Evolutionary conservation across 2,888 invertebrate species (phyloP).

Genomic region (Cheiracanthium punctorium): DNA sequence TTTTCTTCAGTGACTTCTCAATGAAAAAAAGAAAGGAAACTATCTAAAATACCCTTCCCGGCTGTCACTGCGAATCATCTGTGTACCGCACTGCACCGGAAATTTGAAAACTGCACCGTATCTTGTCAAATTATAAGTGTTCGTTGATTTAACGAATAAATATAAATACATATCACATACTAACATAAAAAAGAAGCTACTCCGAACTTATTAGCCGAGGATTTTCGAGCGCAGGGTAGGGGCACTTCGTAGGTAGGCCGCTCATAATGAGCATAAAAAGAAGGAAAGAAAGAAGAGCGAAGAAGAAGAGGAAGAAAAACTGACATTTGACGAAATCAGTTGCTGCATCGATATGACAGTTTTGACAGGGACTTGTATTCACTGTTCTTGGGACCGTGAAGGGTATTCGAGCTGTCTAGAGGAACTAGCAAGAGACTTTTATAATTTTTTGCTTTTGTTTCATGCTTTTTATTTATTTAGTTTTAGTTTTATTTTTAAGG

Average conservation of each 20-base stretch:
- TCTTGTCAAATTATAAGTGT: constrained; percentile 17
- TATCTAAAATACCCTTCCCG: not conserved
- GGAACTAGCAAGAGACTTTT: constrained; percentile 1
- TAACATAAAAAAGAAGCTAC: constrained; percentile 4
- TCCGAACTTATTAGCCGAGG: constrained; percentile 6
- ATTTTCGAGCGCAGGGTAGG: constrained; percentile 4
- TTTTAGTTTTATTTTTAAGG: not conserved
- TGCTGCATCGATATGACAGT: constrained; percentile 50
- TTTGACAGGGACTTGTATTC: constrained; percentile 37
- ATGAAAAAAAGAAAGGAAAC: not conserved
- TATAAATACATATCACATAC: constrained; percentile 15
- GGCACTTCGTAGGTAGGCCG: constrained; percentile 7
- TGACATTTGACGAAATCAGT: constrained; percentile 53
- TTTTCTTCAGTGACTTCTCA: not conserved
- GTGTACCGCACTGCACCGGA: constrained; percentile 12
- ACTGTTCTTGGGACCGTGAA: constrained; percentile 45
- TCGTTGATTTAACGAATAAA: constrained; percentile 17
- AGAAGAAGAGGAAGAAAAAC: constrained; percentile 10
- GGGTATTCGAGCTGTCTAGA: constrained; percentile 15
- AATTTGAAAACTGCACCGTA: constrained; percentile 17
- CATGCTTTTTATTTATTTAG: not conserved
- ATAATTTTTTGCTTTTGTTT: not conserved
- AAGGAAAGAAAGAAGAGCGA: not conserved
- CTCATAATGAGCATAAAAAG: constrained; percentile 25
- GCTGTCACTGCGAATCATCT: constrained; percentile 6